Conservation (phyloP, 2,888 invertebrate genomes). For the Chromoteleia sp. region DNA sequence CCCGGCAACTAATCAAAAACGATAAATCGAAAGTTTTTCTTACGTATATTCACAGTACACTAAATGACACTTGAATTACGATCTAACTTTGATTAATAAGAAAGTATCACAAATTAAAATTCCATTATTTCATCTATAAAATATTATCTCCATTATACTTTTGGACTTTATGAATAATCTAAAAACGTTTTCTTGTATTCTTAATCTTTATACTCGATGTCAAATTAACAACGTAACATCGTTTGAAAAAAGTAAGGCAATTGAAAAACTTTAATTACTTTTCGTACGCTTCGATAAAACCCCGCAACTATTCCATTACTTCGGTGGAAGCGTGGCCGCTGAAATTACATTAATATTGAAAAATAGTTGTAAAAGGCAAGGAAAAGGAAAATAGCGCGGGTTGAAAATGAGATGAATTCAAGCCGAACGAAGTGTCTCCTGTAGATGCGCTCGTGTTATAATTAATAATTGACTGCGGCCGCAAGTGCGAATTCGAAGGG, state of each 20-base stretch:
- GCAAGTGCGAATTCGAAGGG: constrained; percentile 52
- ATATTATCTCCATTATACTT: too few relatives aligned
- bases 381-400: constrained; percentile 16
- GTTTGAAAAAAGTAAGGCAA: not conserved
- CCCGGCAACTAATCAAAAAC: too few relatives aligned
- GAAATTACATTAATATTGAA: constrained; percentile 33
- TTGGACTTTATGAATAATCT: too few relatives aligned
- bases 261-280: constrained; percentile 10
- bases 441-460: constrained; percentile 45
- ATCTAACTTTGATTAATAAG: too few relatives aligned
- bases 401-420: constrained; percentile 51
- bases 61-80: too few relatives aligned
- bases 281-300: not conserved
- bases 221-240: too few relatives aligned
- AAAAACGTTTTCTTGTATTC: too few relatives aligned
- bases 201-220: too few relatives aligned
- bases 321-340: constrained; percentile 1
- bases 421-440: constrained; percentile 33
- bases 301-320: constrained; percentile 7
- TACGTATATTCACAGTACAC: too few relatives aligned
- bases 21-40: too few relatives aligned
- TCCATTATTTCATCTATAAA: too few relatives aligned
- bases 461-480: constrained; percentile 66
- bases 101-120: too few relatives aligned
- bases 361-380: constrained; percentile 18